A percentile compares a stretch with the other conserved stretches of the same genome.
Conservation (phyloP, 1,140 invertebrate species). For the Odontomachus brunneus region DNA sequence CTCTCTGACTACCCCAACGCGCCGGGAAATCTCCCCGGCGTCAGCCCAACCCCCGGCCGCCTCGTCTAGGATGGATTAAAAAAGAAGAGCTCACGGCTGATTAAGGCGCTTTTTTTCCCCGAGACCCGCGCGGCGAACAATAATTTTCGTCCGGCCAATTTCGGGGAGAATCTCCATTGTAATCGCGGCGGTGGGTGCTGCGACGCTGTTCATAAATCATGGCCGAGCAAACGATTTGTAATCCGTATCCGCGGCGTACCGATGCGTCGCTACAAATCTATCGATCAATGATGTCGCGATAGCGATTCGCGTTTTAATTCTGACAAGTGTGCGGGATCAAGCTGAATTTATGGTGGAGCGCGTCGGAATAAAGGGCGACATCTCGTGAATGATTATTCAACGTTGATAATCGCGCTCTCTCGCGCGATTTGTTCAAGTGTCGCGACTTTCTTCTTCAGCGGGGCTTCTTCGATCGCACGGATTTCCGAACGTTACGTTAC, state of each 20-base stretch:
- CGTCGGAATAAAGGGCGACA: not conserved
- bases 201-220: constrained; percentile 65
- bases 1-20: no score
- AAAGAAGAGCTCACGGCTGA: not conserved
- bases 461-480: no score
- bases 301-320: constrained; percentile 53
- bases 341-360: constrained; percentile 25
- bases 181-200: constrained; percentile 15
- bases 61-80: not conserved
- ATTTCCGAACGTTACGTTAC: no score
- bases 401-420: not conserved
- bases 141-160: constrained; percentile 63
- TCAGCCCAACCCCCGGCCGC: no score
- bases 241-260: constrained; percentile 36
- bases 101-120: constrained; percentile 46
- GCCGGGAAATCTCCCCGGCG: constrained; percentile 13
- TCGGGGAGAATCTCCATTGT: constrained; percentile 42
- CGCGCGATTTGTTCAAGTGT: no score
- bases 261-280: constrained; percentile 51
- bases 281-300: constrained; percentile 48
- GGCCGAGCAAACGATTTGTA: constrained; percentile 52
- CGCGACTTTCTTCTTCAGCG: no score
- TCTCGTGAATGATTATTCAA: not conserved
- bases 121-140: constrained; percentile 40
- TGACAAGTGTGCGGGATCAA: constrained; percentile 23